Evolutionary conservation across 2,888 invertebrate genomes (phyloP).

Genomic region (Brachycybe producta): DNA sequence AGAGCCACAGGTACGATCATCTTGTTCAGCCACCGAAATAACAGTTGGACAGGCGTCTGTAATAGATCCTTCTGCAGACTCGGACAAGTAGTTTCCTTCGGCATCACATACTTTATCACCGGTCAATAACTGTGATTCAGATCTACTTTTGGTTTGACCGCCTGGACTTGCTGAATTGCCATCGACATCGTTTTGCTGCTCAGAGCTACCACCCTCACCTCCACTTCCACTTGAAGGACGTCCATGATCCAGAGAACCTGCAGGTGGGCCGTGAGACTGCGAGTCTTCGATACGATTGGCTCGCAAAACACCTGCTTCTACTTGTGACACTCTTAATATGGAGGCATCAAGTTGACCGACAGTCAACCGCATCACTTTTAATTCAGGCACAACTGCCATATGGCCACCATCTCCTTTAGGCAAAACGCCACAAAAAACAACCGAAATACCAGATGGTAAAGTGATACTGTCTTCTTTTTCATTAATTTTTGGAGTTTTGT

Average conservation of each 20-base stretch:
- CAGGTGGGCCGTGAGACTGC: neutral
- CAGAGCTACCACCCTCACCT: no score
- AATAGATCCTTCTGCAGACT: neutral
- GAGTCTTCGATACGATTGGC: neutral
- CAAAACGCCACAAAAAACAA: constrained; percentile 11
- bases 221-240: no score
- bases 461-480: no score
- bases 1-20: no score
- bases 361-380: constrained; percentile 5
- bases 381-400: neutral
- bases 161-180: neutral
- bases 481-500: no score
- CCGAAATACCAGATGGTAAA: neutral
- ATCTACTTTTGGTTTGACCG: neutral
- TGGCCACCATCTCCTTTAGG: neutral
- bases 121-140: neutral
- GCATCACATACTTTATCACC: neutral
- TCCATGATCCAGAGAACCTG: no score
- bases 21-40: no score
- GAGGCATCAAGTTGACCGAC: constrained; percentile 10
- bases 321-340: constrained; percentile 2
- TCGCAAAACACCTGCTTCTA: constrained; percentile 8
- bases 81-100: neutral
- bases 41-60: no score
- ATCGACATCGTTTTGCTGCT: no score